Base-by-base conservation (phyloP, 2,113 vertebrate genomes). In the Oryzias woworae region DNA sequence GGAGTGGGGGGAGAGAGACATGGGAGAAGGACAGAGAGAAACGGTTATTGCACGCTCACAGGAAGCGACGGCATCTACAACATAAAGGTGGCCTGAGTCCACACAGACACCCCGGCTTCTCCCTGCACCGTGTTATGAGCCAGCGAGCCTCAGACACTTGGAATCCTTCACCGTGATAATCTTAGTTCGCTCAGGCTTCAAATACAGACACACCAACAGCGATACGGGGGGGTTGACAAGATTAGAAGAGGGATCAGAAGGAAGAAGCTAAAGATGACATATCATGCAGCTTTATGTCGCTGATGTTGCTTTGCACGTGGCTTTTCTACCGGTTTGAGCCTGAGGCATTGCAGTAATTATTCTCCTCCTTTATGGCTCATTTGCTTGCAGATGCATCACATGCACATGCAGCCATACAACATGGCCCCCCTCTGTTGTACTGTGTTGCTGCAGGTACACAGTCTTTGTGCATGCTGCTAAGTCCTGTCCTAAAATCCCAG, bases 221-320 rank as follows among this genome's bases (percentile, higher is more conserved):
- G 58, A 72, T 65, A 65, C 2, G 46, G 55, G 18, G 51, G n/a
- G 43, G 66, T 48, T 53, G 51, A 59, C 67, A 60, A 72, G 74
- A 85, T 84, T 83, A 84, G 57, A 77, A 44, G 47, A 57, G 50
- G 78, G 77, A 72, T 69, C 42, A 23, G 50, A 72, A 78, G 80
- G 78, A 67, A 71, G 74, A 77, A 87, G 58, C 70, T 53, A 49
- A 71, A 79, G 73, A 79, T 69, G 76, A 84, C 74, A 75, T 63
- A 78, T 78, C 61, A 70, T 62, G 62, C 63, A 43, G 81, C 73
- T 80, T 80, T 69, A 69, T 78, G 82, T 71, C 62, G 77, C 41
- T 15, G 66, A 42, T 24, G 54, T 72, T 66, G 50, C 72, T 64
- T 70, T 62, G 46, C 56, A 47, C 57, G 5, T 43, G 58, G 23